Base-by-base conservation (phyloP, 2,113 vertebrate species). In the Mirounga angustirostris region DNA sequence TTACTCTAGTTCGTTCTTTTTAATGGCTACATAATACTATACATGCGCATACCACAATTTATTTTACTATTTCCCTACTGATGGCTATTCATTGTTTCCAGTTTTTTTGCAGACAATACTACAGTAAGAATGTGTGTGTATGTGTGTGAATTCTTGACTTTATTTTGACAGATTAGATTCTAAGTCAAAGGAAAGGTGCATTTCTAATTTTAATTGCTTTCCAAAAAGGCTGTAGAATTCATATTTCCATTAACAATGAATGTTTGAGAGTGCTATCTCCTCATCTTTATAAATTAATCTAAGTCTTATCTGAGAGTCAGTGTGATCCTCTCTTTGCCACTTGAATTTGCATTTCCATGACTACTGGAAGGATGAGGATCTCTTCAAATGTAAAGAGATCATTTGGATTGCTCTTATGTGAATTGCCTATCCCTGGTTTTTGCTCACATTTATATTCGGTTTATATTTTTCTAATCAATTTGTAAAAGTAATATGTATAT, bases 121-220 rank as follows among this genome's bases (percentile, higher is more conserved):
- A 65, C 2, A 46, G 24, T 52, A 56, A 91, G 19, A 61, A 15
- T 58, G 2, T 21, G 1, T 81, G 56, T 87, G 14, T 59, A 4
- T 84, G n/a, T 74, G 10, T 78, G 26, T 79, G 26, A 43, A 76
- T 88, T 93, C 59, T 79, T 89, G 22, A 88, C 71, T 97, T 89
- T 88, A 88, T 71, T 40, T 61, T 71, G 28, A 73, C 61, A 8
- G 7, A 40, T 69, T 86, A 76, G 33, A 87, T 84, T 96, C 71
- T 61, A 92, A 94, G 36, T 92, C 40, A 96, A 94, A 88, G 14
- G 22, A 14, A 80, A 84, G 28, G 16, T 40, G 46, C 36, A 86
- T 65, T 81, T 91, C 84, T 89, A 93, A 63, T 89, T 95, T 92
- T 92, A 93, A 94, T 50, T 69, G 30, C 30, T 83, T 97, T 76